Evolutionary conservation across 1,140 invertebrate species (phyloP), one percentile per base, ranked within the genome.

Genomic region (Lasioglossum baleicum): DNA sequence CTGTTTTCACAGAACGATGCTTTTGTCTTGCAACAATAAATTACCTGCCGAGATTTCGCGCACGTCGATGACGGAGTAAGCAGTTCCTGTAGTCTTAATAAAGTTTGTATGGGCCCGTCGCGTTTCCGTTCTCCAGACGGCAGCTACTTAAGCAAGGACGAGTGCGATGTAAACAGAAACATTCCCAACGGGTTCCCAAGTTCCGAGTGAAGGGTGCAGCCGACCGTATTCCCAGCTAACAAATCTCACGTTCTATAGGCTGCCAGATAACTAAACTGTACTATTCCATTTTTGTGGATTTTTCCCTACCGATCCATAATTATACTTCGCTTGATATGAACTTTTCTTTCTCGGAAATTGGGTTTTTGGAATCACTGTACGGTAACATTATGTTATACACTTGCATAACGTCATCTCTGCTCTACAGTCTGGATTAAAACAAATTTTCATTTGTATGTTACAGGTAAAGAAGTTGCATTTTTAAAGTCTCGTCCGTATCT

Each of bases 71-170:
- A 17, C 10, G 6, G 11, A 60, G 40, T 20, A 79, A 65, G 76
- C 51, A 51, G 77, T 74, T 72, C 60, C 70, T 35, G 53, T 67
- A 67, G 74, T 80, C 77, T 80, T 80, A 75, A 80, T 75, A 80
- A 75, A 74, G 77, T 80, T 80, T 61, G 53, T 67, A 67, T 2
- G 71, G 66, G 63, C 63, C 15, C 15, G 5, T 51, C 4, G 51
- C 42, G 64, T 78, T 73, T 65, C 42, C 48, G 26, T 58, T 73
- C 77, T 7, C 60, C 7, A 66, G 51, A 8, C 71, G 20, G 53
- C 42, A 80, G 77, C 51, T 80, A 75, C 64, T 80, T 80, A 75
- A 61, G 53, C 65, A 51, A 69, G 48, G 42, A 75, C 73, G 64
- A 76, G 66, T 69, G 73, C 66, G 58, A 56, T 69, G 73, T 64